Percentiles rank a stretch among this genome's conserved stretches.
phyloP scores from a whole-genome alignment of 2,113 vertebrate genomes.

The Connochaetes taurinus region DNA sequence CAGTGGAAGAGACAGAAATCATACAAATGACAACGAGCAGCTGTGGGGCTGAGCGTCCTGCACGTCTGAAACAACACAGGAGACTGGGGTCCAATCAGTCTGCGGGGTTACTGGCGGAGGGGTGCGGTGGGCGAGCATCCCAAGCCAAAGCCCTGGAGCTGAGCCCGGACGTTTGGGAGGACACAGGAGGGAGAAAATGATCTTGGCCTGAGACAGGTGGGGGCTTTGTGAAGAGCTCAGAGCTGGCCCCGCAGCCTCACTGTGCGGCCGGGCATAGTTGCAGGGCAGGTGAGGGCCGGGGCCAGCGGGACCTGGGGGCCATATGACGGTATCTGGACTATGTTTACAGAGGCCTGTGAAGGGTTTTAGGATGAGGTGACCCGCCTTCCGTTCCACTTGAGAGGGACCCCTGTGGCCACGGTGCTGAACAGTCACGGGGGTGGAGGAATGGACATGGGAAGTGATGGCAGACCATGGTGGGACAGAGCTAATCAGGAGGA shows the following conservation, averaged over 20 bases:
- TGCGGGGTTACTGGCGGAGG: accelerated
- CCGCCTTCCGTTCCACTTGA: accelerated
- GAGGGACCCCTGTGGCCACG: background rate
- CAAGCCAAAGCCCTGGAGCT: background rate
- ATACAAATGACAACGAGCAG: background rate
- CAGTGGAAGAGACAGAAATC: background rate
- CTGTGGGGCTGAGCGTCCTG: background rate
- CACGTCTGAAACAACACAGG: accelerated
- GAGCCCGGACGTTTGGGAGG: background rate
- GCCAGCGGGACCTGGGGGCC: background rate
- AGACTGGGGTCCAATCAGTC: accelerated
- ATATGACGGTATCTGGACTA: background rate
- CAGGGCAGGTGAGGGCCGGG: background rate
- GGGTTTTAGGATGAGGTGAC: background rate
- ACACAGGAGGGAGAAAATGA: background rate
- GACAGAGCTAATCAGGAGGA: background rate
- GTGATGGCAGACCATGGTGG: background rate
- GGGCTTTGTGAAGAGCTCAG: background rate
- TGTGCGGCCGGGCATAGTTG: accelerated
- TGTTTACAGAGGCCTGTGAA: background rate
- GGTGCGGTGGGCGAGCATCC: too few relatives aligned
- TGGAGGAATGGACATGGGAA: background rate
- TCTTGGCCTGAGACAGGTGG: background rate
- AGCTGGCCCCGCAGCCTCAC: accelerated
- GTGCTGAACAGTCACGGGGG: background rate